phyloP scores from a whole-genome alignment of 1,140 invertebrate genomes.

The Plutomurus gul region DNA sequence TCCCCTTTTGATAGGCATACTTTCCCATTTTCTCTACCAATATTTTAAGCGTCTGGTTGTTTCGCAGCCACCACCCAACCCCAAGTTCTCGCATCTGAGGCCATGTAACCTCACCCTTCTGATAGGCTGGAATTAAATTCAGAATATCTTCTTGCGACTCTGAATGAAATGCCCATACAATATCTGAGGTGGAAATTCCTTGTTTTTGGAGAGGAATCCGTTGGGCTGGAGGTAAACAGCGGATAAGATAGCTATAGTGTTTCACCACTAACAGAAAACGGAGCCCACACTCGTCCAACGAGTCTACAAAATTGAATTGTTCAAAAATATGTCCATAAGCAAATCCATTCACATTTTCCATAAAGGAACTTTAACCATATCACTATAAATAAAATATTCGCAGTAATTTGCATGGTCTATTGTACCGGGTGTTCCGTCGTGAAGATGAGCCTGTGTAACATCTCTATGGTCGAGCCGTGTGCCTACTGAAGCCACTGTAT shows the following conservation, averaged over 20 bases:
- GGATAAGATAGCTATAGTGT: slow-evolving; percentile 92
- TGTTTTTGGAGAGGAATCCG: slow-evolving; percentile 82
- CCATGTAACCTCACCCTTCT: slow-evolving; percentile 85
- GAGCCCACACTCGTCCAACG: slow-evolving; percentile 95
- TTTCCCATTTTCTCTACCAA: slow-evolving; percentile 80
- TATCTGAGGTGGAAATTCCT: slow-evolving; percentile 88
- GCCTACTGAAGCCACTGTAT: slow-evolving; percentile 84
- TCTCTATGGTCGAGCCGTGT: slow-evolving; percentile 45
- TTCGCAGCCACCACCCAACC: slow-evolving; percentile 95
- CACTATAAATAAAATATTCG: neutral
- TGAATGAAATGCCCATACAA: slow-evolving; percentile 99
- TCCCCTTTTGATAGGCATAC: slow-evolving; percentile 56
- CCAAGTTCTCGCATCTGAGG: slow-evolving; percentile 88
- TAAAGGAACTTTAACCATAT: neutral
- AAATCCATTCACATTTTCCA: too few relatives aligned
- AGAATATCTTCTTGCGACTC: slow-evolving; percentile 96
- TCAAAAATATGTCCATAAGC: neutral
- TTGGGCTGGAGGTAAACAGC: slow-evolving; percentile 86
- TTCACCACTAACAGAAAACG: slow-evolving; percentile 96
- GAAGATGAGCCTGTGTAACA: slow-evolving; percentile 53
- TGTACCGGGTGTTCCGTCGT: slow-evolving; percentile 54
- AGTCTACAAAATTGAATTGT: slow-evolving; percentile 67
- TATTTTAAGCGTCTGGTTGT: slow-evolving; percentile 76
- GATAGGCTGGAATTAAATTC: slow-evolving; percentile 84
- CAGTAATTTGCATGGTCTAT: neutral